These are phyloP conservation scores for Brachypodius melanocephalos DNA, from an alignment of 2,113 vertebrate species.

Conservation along the genomic window DNA sequence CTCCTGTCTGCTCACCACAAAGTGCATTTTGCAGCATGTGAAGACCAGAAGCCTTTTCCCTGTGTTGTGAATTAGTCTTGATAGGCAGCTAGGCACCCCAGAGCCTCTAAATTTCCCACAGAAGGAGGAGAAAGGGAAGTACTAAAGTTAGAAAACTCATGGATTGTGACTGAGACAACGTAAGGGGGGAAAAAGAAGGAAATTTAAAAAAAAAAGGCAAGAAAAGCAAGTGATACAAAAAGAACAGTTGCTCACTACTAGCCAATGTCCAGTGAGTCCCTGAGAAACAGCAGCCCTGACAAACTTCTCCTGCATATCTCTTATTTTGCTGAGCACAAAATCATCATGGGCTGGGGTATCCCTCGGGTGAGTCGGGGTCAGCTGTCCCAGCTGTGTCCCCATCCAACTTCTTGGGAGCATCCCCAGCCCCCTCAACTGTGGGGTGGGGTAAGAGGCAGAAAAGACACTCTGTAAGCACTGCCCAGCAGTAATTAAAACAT, in stretches of 20 bases:
- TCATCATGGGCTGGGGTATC: neutral
- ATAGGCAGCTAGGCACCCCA: neutral
- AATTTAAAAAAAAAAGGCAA: no score
- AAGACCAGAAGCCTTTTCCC: neutral
- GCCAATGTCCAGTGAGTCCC: neutral
- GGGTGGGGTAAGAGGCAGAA: neutral
- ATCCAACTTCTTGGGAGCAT: neutral
- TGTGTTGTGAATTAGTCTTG: neutral
- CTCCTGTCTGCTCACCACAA: neutral
- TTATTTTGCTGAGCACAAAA: neutral
- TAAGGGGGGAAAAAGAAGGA: neutral
- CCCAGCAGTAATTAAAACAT: neutral
- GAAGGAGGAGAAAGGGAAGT: neutral
- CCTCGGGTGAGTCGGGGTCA: neutral
- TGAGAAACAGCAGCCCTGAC: neutral
- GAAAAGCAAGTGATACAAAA: neutral
- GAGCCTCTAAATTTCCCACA: neutral
- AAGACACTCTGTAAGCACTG: neutral
- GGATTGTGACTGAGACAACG: neutral
- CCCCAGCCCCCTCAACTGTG: accelerated
- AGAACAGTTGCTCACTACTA: neutral
- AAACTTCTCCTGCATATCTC: neutral
- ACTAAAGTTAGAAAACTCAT: neutral
- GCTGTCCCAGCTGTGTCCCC: neutral
- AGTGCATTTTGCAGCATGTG: neutral